These are phyloP conservation scores for Apamea epomidion DNA, from an alignment of 2,888 invertebrate species.

Conservation along the genomic window DNA sequence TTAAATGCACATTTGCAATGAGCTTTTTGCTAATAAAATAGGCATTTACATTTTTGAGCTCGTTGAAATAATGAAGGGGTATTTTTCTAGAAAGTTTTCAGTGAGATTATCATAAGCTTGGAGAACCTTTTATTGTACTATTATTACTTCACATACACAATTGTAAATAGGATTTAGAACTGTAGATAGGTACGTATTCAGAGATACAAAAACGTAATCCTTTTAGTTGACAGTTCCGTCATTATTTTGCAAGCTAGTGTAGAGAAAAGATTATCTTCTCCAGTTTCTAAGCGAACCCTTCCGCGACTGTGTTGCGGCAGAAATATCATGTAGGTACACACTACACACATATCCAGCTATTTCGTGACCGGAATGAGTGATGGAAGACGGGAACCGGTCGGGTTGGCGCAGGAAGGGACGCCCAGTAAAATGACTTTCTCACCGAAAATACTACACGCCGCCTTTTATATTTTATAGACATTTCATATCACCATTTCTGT, in stretches of 20 bases:
- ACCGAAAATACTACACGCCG: slow-evolving; percentile 68
- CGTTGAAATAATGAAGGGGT: slow-evolving; percentile 18
- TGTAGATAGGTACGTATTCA: slow-evolving; percentile 17
- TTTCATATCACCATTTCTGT: slow-evolving; percentile 66
- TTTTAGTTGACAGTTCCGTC: slow-evolving; percentile 15
- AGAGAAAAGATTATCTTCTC: slow-evolving; percentile 58
- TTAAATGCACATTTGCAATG: slow-evolving; percentile 37
- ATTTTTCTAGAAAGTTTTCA: slow-evolving; percentile 27
- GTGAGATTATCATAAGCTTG: slow-evolving; percentile 22
- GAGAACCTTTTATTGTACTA: not conserved
- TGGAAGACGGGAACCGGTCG: slow-evolving; percentile 67
- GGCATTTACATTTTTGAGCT: slow-evolving; percentile 30
- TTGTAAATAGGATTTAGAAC: not conserved
- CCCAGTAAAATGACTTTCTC: slow-evolving; percentile 72
- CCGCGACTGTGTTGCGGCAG: slow-evolving; percentile 55
- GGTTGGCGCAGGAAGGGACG: slow-evolving; percentile 63
- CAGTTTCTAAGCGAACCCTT: slow-evolving; percentile 55
- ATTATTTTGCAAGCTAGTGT: slow-evolving; percentile 53
- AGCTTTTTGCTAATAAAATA: slow-evolving; percentile 26
- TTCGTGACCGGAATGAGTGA: slow-evolving; percentile 76
- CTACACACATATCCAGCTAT: slow-evolving; percentile 61
- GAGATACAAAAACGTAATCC: slow-evolving; percentile 15
- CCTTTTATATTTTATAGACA: slow-evolving; percentile 67
- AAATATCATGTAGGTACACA: slow-evolving; percentile 62
- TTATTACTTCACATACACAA: not conserved